phyloP scores from a whole-genome alignment of 2,113 vertebrate species.

The Triplophysa rosa region DNA sequence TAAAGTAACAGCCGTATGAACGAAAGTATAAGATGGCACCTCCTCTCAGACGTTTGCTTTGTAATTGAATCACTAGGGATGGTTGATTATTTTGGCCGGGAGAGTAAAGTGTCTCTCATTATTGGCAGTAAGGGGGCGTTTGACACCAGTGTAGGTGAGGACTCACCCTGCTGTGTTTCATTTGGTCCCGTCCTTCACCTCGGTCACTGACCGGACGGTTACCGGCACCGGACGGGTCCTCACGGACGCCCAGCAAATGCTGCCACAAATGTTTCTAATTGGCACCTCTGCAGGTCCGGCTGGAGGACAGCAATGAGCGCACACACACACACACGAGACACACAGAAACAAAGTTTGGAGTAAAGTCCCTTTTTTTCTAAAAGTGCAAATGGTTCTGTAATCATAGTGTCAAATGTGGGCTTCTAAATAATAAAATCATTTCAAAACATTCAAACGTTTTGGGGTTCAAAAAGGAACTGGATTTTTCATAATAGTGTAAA shows the following conservation, averaged over 20 bases:
- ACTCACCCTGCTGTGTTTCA: constrained; percentile 64
- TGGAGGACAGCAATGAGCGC: constrained; percentile 71
- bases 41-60: neutral
- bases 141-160: constrained; percentile 72
- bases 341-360: neutral
- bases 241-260: constrained; percentile 69
- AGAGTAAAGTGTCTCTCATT: constrained; percentile 50
- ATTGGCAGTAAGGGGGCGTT: constrained; percentile 66
- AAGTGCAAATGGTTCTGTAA: neutral
- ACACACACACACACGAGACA: neutral
- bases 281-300: constrained; percentile 78
- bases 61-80: constrained; percentile 29
- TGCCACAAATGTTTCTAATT: constrained; percentile 79
- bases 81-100: constrained; percentile 53
- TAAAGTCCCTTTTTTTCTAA: neutral
- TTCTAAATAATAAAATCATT: too few relatives aligned
- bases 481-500: too few relatives aligned
- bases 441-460: too few relatives aligned
- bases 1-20: too few relatives aligned
- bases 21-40: neutral
- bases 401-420: too few relatives aligned
- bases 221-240: constrained; percentile 57
- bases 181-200: constrained; percentile 57
- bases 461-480: too few relatives aligned
- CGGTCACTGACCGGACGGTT: constrained; percentile 52